Percentiles rank a stretch among this genome's conserved stretches.
These are phyloP conservation scores for Enteromius unitaeniatus DNA, from an alignment of 2,797 vertebrate species.

Conservation along the genomic window DNA sequence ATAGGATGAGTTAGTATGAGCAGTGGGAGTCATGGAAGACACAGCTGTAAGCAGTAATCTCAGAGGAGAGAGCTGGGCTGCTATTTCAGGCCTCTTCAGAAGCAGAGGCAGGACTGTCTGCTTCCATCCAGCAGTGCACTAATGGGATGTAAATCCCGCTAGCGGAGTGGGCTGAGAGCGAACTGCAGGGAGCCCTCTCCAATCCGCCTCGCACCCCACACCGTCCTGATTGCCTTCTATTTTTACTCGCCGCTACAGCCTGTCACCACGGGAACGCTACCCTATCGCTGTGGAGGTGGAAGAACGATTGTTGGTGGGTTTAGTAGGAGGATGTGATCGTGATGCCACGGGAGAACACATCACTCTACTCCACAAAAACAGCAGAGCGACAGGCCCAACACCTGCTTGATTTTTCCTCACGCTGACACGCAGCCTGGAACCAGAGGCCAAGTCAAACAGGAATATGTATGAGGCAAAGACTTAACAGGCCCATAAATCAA, in stretches of 20 bases:
- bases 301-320: slow-evolving; percentile 66
- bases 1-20: neutral
- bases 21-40: slow-evolving; percentile 31
- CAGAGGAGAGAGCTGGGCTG: slow-evolving; percentile 25
- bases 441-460: slow-evolving; percentile 65
- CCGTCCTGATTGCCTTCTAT: slow-evolving; percentile 83
- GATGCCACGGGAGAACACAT: slow-evolving; percentile 64
- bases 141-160: slow-evolving; percentile 67
- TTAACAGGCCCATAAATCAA: slow-evolving; percentile 70
- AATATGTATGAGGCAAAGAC: slow-evolving; percentile 63
- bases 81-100: slow-evolving; percentile 23
- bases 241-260: slow-evolving; percentile 86
- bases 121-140: slow-evolving; percentile 59
- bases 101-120: slow-evolving; percentile 25
- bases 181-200: slow-evolving; percentile 77
- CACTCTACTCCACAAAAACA: slow-evolving; percentile 65
- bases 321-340: slow-evolving; percentile 62
- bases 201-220: slow-evolving; percentile 81
- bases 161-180: slow-evolving; percentile 69
- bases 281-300: slow-evolving; percentile 66
- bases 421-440: slow-evolving; percentile 51
- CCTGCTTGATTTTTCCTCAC: slow-evolving; percentile 67
- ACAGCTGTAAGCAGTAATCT: slow-evolving; percentile 39
- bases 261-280: slow-evolving; percentile 80
- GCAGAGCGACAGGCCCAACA: slow-evolving; percentile 56